Percentiles rank a stretch among this genome's conserved stretches.
Evolutionary conservation across 2,797 vertebrate genomes (phyloP).

Genomic region (Serranus cabrilla): DNA sequence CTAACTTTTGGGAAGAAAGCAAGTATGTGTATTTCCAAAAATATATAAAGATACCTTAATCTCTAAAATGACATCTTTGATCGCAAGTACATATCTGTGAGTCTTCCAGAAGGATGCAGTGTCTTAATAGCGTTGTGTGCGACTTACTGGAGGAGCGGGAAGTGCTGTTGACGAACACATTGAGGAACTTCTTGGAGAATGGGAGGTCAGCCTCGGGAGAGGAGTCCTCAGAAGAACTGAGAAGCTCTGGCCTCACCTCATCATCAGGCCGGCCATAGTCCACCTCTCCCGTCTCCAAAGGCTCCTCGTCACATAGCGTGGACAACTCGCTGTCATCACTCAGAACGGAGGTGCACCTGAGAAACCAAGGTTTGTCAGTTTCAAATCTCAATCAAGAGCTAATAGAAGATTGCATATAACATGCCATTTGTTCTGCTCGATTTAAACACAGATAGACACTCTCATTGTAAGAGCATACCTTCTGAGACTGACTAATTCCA

Average conservation of each 20-base stretch:
- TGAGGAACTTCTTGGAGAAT: conserved; percentile 99
- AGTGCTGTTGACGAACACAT: conserved; percentile 98
- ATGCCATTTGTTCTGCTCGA: background rate
- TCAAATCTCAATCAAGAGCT: conserved; percentile 6
- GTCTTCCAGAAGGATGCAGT: background rate
- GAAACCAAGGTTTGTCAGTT: conserved; percentile 7
- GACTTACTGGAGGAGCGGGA: conserved; percentile 97
- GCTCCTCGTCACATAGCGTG: conserved; percentile 88
- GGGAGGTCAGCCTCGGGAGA: conserved; percentile 96
- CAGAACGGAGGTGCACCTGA: conserved; percentile 92
- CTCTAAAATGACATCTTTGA: background rate
- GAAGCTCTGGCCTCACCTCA: conserved; percentile 79
- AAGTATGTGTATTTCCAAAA: background rate
- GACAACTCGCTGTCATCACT: conserved; percentile 92
- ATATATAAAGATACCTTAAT: background rate
- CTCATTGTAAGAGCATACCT: conserved; percentile 71
- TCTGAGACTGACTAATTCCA: conserved; percentile 96
- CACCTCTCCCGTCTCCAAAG: conserved; percentile 79
- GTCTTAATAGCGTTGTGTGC: background rate
- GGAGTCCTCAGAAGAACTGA: conserved; percentile 92
- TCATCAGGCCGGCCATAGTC: conserved; percentile 69
- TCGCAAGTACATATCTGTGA: background rate
- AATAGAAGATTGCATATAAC: background rate
- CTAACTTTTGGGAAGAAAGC: background rate
- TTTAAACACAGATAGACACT: background rate